phyloP scores from a whole-genome alignment of 2,113 vertebrate species.

The Brachypodius melanocephalos region DNA sequence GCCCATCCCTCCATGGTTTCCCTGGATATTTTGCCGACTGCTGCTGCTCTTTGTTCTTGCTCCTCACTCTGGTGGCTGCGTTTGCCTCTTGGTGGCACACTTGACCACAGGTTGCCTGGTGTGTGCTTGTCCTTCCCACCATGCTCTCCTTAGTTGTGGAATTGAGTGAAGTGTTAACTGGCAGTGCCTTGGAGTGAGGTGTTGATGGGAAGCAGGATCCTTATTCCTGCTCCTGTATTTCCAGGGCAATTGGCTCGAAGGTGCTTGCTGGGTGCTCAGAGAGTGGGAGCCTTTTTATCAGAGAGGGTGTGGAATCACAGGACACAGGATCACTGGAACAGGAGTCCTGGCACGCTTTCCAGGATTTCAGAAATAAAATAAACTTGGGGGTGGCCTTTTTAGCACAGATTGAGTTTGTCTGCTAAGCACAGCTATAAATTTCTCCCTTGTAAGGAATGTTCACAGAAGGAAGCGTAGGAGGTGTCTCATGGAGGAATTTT shows the following conservation, averaged over 20 bases:
- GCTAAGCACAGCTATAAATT: neutral
- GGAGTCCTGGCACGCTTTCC: neutral
- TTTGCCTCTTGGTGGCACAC: conserved; percentile 71
- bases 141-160: neutral
- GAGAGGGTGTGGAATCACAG: neutral
- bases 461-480: neutral
- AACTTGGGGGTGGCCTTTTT: neutral
- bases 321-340: neutral
- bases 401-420: neutral
- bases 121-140: neutral
- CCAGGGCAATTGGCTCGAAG: neutral
- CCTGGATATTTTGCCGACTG: neutral
- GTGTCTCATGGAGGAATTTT: neutral
- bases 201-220: neutral
- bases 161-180: neutral
- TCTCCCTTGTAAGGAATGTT: neutral
- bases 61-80: neutral
- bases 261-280: neutral
- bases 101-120: conserved; percentile 24
- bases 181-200: neutral
- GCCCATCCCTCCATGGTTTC: neutral
- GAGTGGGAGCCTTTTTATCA: neutral
- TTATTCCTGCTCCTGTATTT: neutral
- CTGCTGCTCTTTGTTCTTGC: conserved; percentile 15
- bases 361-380: neutral